phyloP scores from a whole-genome alignment of 1,140 invertebrate species.

The Procambarus clarkii region DNA sequence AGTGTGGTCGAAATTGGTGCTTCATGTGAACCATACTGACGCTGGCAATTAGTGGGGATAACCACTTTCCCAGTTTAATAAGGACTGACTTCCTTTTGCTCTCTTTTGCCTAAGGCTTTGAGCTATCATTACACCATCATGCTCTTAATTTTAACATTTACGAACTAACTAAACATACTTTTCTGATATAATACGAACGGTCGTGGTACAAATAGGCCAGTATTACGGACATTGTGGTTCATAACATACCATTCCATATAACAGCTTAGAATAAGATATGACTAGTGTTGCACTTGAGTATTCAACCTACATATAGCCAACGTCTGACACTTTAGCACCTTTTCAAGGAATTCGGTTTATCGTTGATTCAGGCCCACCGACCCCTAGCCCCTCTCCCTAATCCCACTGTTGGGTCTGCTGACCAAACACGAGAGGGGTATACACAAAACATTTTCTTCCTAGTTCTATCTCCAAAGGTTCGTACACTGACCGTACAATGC shows the following conservation, averaged over 20 bases:
- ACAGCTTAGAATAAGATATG: too few species aligned
- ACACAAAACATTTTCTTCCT: too few species aligned
- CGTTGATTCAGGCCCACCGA: too few species aligned
- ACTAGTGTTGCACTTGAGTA: too few species aligned
- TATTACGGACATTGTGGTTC: not conserved
- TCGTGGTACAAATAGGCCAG: not conserved
- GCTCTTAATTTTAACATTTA: not conserved
- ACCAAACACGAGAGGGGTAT: too few species aligned
- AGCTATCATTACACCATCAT: not conserved
- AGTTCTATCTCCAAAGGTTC: not conserved
- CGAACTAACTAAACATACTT: not conserved
- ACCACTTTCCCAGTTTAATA: not conserved
- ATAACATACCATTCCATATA: too few species aligned
- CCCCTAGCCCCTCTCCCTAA: too few species aligned
- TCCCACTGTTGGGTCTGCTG: too few species aligned
- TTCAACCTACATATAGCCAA: too few species aligned
- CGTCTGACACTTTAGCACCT: too few species aligned
- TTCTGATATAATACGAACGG: not conserved
- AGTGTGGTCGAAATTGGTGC: slow-evolving; percentile 9
- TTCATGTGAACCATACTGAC: slow-evolving; percentile 14
- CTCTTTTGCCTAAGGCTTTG: not conserved
- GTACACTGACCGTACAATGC: not conserved
- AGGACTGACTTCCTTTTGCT: not conserved
- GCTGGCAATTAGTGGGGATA: not conserved
- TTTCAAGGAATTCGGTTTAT: too few species aligned